Evolutionary conservation across 2,888 invertebrate species (phyloP).

Genomic region (Camponotus fellah): DNA sequence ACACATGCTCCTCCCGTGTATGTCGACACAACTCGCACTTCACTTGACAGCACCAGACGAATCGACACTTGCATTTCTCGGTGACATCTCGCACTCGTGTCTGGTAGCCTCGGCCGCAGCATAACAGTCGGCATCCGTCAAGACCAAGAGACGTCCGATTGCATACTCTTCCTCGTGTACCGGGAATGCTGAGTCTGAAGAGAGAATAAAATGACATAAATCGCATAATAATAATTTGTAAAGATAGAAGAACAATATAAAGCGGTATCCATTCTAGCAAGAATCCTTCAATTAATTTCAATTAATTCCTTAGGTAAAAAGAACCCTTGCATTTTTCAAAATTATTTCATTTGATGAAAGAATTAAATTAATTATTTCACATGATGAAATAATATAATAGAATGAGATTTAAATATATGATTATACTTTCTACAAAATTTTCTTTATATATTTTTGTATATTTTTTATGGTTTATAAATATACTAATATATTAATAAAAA

Average conservation of each 20-base stretch:
- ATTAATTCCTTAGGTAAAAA: background rate
- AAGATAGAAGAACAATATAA: background rate
- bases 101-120: slow-evolving; percentile 96
- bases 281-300: background rate
- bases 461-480: background rate
- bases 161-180: slow-evolving; percentile 94
- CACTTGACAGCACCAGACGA: slow-evolving; percentile 97
- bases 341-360: background rate
- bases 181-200: slow-evolving; percentile 92
- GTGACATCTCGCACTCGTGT: slow-evolving; percentile 93
- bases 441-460: too few relatives aligned
- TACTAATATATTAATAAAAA: background rate
- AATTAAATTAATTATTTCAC: too few relatives aligned
- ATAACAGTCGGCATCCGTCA: slow-evolving; percentile 94
- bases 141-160: slow-evolving; percentile 94
- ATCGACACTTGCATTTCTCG: slow-evolving; percentile 95
- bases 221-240: background rate
- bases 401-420: background rate
- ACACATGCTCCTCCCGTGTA: slow-evolving; percentile 94
- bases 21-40: slow-evolving; percentile 94
- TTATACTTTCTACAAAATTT: background rate
- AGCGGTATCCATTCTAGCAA: background rate
- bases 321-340: background rate
- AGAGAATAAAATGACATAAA: slow-evolving; percentile 20
- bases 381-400: background rate